phyloP scores from a whole-genome alignment of 2,797 vertebrate genomes.

The Cephalopachus bancanus region DNA sequence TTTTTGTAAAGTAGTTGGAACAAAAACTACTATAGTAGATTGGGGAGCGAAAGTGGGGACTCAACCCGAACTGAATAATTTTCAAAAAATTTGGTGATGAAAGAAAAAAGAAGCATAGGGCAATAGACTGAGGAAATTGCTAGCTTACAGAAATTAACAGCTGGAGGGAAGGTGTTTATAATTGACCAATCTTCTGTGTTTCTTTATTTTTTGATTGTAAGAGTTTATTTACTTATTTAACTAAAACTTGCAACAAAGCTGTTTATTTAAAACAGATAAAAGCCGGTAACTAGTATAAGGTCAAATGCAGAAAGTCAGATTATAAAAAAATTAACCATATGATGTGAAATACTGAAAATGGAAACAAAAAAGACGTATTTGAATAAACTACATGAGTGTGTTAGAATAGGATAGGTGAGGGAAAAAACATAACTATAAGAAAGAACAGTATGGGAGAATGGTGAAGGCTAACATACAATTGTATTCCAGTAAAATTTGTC shows the following conservation, averaged over 20 bases:
- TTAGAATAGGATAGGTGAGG: neutral
- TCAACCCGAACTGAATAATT: neutral
- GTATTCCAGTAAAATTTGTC: neutral
- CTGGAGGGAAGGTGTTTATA: neutral
- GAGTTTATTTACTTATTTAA: neutral
- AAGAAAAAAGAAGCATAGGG: neutral
- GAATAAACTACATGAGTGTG: neutral
- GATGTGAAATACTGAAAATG: neutral
- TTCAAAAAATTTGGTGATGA: neutral
- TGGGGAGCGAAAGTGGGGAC: neutral
- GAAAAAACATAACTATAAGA: neutral
- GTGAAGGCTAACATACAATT: neutral
- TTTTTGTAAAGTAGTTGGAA: neutral
- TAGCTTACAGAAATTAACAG: neutral
- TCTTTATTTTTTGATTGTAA: neutral
- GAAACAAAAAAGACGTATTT: neutral
- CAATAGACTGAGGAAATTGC: neutral
- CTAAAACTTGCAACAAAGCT: neutral
- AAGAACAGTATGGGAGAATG: neutral
- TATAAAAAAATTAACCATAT: neutral
- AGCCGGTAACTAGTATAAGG: neutral
- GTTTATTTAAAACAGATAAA: neutral
- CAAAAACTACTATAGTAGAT: neutral
- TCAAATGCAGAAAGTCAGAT: neutral
- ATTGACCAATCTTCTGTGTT: neutral